Percentiles rank a stretch among this genome's conserved stretches.
These are phyloP conservation scores for Parthenolecanium corni DNA, from an alignment of 2,888 invertebrate species.

Conservation along the genomic window DNA sequence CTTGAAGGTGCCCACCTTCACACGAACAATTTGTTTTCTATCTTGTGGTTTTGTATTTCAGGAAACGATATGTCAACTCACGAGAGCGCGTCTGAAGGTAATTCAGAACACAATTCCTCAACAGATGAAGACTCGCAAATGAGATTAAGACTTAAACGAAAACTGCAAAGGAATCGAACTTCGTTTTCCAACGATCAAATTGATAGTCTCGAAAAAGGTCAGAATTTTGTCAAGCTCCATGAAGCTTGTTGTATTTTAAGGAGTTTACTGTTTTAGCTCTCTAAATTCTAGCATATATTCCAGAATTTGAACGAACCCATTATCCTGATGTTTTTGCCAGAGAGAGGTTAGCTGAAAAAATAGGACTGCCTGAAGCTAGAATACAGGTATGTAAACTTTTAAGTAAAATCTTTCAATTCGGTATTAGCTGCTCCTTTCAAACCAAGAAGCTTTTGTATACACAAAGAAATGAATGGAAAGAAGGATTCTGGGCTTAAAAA, in stretches of 20 bases:
- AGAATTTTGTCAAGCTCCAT: constrained; percentile 32
- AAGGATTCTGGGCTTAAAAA: too few species aligned
- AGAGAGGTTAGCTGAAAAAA: constrained; percentile 90
- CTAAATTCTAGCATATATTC: constrained; percentile 36
- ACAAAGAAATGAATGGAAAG: too few species aligned
- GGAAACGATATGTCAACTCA: constrained; percentile 40
- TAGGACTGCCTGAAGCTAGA: constrained; percentile 96
- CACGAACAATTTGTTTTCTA: too few species aligned
- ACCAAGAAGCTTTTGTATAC: too few species aligned
- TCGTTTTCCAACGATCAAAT: constrained; percentile 98
- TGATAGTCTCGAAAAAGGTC: constrained; percentile 97
- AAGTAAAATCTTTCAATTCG: constrained; percentile 2
- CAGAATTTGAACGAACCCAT: constrained; percentile 95
- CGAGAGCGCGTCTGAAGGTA: constrained; percentile 72
- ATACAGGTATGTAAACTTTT: constrained; percentile 65
- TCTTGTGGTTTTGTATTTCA: constrained; percentile 14
- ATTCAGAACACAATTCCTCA: constrained; percentile 74
- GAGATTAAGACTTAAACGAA: constrained; percentile 83
- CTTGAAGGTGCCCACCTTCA: too few species aligned
- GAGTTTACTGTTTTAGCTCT: neutral
- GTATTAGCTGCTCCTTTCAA: neutral
- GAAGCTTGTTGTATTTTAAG: neutral
- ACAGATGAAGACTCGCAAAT: constrained; percentile 72
- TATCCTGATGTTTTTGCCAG: constrained; percentile 95
- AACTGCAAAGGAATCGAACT: constrained; percentile 92